Base-by-base conservation (phyloP, 2,888 invertebrate genomes). In the Campoplex capitator region DNA sequence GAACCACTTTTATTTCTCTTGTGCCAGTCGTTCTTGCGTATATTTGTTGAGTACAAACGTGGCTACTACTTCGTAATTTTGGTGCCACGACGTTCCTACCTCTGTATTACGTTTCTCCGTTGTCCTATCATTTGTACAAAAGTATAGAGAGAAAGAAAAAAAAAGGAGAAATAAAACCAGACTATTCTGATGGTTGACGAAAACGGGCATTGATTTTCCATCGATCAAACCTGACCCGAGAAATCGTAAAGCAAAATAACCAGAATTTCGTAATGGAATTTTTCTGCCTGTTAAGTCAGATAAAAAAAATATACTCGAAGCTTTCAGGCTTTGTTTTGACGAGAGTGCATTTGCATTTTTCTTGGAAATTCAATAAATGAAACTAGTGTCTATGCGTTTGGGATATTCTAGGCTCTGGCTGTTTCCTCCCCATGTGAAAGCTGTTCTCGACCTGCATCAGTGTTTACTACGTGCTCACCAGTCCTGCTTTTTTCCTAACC, bases 301-400 rank as follows among this genome's bases (percentile, higher is more conserved):
- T 51, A 23, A 18, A 6, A 18, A 6, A 74, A 54, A 54, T 54
- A 68, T 8, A 67, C 28, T 13, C 32, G 45, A 23, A 32, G 28
- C n/a, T 42, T 45, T 68, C 16, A 56, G 32, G 11, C 45, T 56
- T 32, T 51, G 51, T 38, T 62, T 70, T 48, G 58, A 70, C 56
- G 68, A 76, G 28, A 48, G 8, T 28, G 62, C 3, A 32, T 88
- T 86, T 86, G 68, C 83, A 86, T 88, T 86, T 88, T 87, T 85
- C 70, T 87, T 77, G 79, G 56, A 86, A 85, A 89, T 89, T 87
- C 87, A 84, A 88, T 88, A 83, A 79, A 83, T 82, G 75, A 35
- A 87, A 74, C 85, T 80, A 62, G 58, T 67, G 77, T 86, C 68
- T 67, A 80, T 87, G 83, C 58, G 58, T 85, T 71, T 35, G 16